Conservation (phyloP, 1,140 invertebrate species). For the Bombyx mandarina region DNA sequence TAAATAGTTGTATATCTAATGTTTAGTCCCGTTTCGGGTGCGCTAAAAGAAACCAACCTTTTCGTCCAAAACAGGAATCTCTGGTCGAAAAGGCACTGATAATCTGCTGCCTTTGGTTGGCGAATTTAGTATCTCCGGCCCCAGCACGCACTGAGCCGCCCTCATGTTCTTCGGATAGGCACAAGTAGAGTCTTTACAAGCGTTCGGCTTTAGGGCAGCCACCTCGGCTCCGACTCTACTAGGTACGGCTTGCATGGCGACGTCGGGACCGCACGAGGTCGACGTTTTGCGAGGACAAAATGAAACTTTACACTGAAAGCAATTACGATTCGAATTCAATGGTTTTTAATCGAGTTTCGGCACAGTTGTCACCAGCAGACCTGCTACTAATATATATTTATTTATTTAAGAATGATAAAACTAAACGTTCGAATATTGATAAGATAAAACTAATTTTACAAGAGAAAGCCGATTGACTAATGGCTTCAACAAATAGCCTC, state of each 20-base stretch:
- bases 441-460: too few species aligned
- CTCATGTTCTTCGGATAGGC: conserved; percentile 42
- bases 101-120: conserved; percentile 5
- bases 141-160: conserved; percentile 48
- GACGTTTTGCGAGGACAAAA: conserved; percentile 31
- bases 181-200: conserved; percentile 33
- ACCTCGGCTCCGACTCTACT: conserved; percentile 25
- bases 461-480: too few species aligned
- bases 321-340: background rate
- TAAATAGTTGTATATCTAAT: too few species aligned
- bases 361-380: too few species aligned
- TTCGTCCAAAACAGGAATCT: conserved; percentile 11
- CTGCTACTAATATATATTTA: too few species aligned
- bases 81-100: conserved; percentile 11
- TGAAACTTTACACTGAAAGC: background rate
- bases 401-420: too few species aligned
- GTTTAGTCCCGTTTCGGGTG: too few species aligned
- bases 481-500: too few species aligned
- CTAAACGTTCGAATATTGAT: too few species aligned
- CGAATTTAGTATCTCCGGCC: conserved; percentile 23
- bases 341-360: too few species aligned
- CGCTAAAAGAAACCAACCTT: conserved; percentile 15
- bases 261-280: conserved; percentile 32
- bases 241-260: conserved; percentile 22
- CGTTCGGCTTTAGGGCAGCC: conserved; percentile 25